Conservation (phyloP, 2,113 vertebrate genomes). For the Gnathonemus longibarbis region DNA sequence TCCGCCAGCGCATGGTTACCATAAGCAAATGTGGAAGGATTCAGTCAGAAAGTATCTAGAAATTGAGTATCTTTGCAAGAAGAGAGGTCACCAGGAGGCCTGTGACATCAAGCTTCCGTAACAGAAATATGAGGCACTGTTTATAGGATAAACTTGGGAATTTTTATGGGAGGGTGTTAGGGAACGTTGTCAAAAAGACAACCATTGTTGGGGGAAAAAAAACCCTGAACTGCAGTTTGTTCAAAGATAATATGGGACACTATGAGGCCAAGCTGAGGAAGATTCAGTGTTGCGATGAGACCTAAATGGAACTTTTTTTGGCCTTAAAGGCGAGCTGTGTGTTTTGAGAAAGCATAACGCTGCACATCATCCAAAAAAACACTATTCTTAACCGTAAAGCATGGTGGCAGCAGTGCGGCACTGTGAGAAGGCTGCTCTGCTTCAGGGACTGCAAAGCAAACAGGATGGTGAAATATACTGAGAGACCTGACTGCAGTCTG, state of each 20-base stretch:
- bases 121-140: neutral
- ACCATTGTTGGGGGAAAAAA: neutral
- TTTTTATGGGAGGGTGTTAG: neutral
- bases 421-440: neutral
- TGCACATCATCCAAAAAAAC: neutral
- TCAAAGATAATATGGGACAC: neutral
- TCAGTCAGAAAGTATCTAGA: neutral
- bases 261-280: neutral
- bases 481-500: neutral
- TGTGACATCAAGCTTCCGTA: neutral
- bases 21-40: neutral
- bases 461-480: neutral
- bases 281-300: neutral
- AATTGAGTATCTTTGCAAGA: neutral
- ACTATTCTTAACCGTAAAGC: neutral
- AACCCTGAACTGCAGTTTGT: neutral
- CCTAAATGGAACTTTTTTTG: neutral
- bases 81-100: neutral
- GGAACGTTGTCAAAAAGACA: neutral
- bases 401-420: neutral
- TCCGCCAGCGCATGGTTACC: neutral
- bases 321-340: neutral
- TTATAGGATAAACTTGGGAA: neutral
- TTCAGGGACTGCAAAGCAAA: neutral
- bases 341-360: neutral